Evolutionary conservation across 2,888 invertebrate species (phyloP), one percentile per base, ranked within the genome.

Genomic region (Pyrocoelia pectoralis): DNA sequence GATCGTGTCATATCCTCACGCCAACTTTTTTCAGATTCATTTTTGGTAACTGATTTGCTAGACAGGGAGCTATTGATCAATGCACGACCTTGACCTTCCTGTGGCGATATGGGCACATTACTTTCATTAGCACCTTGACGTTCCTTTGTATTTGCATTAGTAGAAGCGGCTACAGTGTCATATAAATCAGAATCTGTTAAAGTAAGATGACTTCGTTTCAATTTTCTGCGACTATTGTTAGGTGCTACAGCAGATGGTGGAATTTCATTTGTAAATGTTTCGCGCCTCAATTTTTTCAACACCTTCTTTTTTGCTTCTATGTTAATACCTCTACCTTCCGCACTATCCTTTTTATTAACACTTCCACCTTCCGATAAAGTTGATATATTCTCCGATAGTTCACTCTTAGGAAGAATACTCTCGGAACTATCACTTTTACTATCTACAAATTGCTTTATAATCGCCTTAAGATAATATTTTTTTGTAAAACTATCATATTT

Each of bases 381-480:
- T n/a, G n/a, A n/a, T n/a, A 38, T 38, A 12, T 12, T 9, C 3
- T 43, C 17, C 2, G 43, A 43, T 15, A 13, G 5, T 15, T 43
- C 43, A 13, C 43, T 43, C 12, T 43, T 4, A 33, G 33, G 33
- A n/a, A 33, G n/a, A n/a, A 33, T n/a, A n/a, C 33, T 33, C n/a
- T 33, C 33, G 13, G 49, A 13, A 13, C 43, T 28, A 2, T 13
- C 13, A 14, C 13, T 15, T 12, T 38, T 50, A 18, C 12, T 40
- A 9, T 60, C 57, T 1, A 63, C 17, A 29, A 90, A 81, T 74
- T 86, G 85, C 66, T 86, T 83, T 0, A 90, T 86, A 54, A 91
- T 84, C 74, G 87, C 87, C 72, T 87, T 88, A 12, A 90, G 84
- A 48, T 90, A 83, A 71, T 85, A 83, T 68, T 87, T 87, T 77